Conservation (phyloP, 1,140 invertebrate genomes). For the Bombus turneri region DNA sequence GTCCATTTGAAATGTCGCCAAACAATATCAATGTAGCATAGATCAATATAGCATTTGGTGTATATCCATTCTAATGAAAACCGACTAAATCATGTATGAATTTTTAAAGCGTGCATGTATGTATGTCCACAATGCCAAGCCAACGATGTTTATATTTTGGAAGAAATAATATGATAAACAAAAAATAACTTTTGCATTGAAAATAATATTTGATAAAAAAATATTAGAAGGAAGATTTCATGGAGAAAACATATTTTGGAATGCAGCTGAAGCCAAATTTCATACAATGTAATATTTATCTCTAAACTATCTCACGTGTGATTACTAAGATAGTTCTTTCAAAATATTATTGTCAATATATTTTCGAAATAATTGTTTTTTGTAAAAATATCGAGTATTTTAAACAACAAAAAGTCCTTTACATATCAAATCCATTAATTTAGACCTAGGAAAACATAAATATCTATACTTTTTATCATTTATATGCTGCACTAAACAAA, state of each 20-base stretch:
- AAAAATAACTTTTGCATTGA: conserved; percentile 37
- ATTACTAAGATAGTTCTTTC: conserved; percentile 52
- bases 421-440: conserved; percentile 70
- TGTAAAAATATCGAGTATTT: conserved; percentile 53
- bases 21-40: conserved; percentile 79
- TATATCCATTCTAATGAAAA: conserved; percentile 71
- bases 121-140: conserved; percentile 74
- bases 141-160: conserved; percentile 66
- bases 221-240: conserved; percentile 23
- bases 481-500: conserved; percentile 37
- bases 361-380: conserved; percentile 60
- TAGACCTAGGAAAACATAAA: conserved; percentile 33
- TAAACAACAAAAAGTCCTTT: conserved; percentile 49
- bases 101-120: conserved; percentile 70
- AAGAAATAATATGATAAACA: conserved; percentile 14
- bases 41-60: conserved; percentile 74
- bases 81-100: conserved; percentile 71
- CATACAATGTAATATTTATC: conserved; percentile 17
- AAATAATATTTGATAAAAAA: conserved; percentile 24
- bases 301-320: conserved; percentile 34
- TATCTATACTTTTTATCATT: conserved; percentile 52
- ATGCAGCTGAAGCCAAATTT: conserved; percentile 28
- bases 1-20: conserved; percentile 72
- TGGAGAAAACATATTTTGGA: conserved; percentile 39
- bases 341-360: conserved; percentile 59